Percentiles rank a stretch among this genome's conserved stretches.
Conservation (phyloP, 2,113 vertebrate genomes). For the Calyptomena viridis region DNA sequence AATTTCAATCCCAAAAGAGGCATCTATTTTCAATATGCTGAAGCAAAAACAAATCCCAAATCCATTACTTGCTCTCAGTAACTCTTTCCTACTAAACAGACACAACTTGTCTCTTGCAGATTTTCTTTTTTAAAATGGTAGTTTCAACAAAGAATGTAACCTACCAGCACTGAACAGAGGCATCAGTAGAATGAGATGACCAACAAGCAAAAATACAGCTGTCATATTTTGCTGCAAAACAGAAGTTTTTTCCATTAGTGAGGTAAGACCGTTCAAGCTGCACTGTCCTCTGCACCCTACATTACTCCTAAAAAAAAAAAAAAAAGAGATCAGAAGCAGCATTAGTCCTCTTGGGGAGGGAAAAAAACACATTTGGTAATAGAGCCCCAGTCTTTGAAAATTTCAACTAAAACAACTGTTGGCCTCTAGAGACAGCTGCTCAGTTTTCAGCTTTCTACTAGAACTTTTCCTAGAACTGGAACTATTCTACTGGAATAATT, state of each 20-base stretch:
- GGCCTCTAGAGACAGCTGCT: background rate
- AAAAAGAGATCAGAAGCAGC: background rate
- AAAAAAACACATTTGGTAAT: background rate
- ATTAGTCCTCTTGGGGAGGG: background rate
- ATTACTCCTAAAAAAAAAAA: background rate
- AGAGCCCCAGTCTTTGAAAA: background rate
- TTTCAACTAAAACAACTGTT: background rate
- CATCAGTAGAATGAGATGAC: slow-evolving; percentile 25
- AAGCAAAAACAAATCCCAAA: background rate
- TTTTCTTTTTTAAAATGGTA: background rate
- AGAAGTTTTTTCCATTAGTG: background rate
- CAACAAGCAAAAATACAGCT: slow-evolving; percentile 18
- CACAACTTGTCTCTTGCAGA: rapidly evolving
- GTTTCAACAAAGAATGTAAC: background rate
- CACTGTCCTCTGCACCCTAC: background rate
- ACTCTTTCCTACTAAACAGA: background rate
- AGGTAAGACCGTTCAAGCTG: background rate
- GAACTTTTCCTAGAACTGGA: background rate
- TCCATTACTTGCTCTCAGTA: background rate
- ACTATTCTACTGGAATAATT: background rate
- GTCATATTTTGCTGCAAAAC: slow-evolving; percentile 67
- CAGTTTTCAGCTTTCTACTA: background rate
- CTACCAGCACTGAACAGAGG: slow-evolving; percentile 64
- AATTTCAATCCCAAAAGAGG: background rate
- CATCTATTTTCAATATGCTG: background rate